phyloP scores from a whole-genome alignment of 2,888 invertebrate species.

The Tuberolachnus salignus region DNA sequence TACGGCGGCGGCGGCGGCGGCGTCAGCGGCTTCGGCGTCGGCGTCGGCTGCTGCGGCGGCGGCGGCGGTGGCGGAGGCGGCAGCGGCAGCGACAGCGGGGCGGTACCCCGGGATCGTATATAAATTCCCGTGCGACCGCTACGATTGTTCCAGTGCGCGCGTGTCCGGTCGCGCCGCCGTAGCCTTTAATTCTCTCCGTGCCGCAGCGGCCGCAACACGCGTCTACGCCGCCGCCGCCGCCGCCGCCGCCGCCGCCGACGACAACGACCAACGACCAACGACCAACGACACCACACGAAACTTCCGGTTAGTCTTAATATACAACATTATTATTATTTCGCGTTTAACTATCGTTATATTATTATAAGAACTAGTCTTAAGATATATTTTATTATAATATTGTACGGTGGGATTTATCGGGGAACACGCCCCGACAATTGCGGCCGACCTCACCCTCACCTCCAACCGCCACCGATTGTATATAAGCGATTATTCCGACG shows the following conservation, averaged over 20 bases:
- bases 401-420: no score
- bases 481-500: no score
- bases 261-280: not conserved
- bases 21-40: not conserved
- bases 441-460: no score
- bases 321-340: slow-evolving; percentile 1
- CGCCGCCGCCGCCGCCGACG: not conserved
- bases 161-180: not conserved
- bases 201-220: not conserved
- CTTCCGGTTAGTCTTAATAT: slow-evolving; percentile 11
- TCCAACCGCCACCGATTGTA: no score
- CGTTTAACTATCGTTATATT: not conserved
- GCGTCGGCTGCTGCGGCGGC: not conserved
- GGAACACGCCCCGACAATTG: no score
- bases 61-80: not conserved
- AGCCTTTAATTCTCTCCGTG: no score
- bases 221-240: not conserved
- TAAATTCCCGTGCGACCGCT: slow-evolving; percentile 14
- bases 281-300: not conserved
- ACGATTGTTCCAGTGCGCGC: slow-evolving; percentile 6
- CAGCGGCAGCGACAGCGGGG: not conserved
- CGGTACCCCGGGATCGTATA: slow-evolving; percentile 13
- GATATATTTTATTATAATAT: no score
- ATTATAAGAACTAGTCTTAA: no score
- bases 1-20: not conserved